A percentile compares a stretch with the other conserved stretches of the same genome.
Conservation (phyloP, 2,888 invertebrate genomes). For the Morinoia aosen region DNA sequence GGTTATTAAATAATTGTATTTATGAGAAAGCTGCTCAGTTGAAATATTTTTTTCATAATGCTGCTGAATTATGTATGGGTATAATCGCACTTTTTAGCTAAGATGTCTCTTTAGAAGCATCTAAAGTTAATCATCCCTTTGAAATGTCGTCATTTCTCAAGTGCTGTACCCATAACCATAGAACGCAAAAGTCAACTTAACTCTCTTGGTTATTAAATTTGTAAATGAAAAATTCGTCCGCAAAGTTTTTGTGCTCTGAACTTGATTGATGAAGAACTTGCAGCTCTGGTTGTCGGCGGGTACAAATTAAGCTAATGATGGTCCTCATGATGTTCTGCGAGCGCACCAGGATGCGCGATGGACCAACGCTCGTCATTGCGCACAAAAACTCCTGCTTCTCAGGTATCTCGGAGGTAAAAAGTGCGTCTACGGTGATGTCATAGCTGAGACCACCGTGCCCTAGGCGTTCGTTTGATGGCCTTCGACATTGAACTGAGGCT, state of each 20-base stretch:
- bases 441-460: background rate
- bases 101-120: too few species aligned
- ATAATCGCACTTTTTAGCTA: too few species aligned
- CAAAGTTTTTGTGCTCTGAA: background rate
- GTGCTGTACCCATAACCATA: background rate
- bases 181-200: background rate
- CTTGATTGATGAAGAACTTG: background rate
- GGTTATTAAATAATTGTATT: too few species aligned
- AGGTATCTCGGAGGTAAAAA: background rate
- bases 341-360: background rate
- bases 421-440: background rate
- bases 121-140: too few species aligned
- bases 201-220: background rate
- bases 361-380: background rate
- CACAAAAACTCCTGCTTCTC: background rate
- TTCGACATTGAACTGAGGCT: conserved; percentile 1
- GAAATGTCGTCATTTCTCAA: too few species aligned
- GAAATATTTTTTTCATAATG: too few species aligned
- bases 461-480: background rate
- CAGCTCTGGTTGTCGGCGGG: background rate
- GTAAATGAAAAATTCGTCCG: background rate
- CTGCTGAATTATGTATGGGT: too few species aligned
- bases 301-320: background rate
- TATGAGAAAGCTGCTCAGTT: too few species aligned
- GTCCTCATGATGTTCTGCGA: background rate